A percentile compares a stretch with the other conserved stretches of the same genome.
Conservation (phyloP, 2,888 invertebrate genomes). For the Rapana venosa region DNA sequence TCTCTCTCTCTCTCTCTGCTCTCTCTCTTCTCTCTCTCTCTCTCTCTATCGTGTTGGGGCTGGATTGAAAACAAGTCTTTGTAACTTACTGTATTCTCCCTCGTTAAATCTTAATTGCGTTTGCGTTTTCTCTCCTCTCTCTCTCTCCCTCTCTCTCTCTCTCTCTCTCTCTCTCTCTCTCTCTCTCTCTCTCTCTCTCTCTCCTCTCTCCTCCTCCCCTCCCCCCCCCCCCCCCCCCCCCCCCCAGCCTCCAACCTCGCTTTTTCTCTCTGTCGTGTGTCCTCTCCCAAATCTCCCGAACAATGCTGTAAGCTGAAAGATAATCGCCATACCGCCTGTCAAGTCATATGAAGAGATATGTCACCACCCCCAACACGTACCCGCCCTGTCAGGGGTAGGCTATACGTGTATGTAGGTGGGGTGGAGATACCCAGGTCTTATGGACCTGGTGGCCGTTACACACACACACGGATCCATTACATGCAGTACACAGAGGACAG, state of each 20-base stretch:
- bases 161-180: conserved; percentile 2
- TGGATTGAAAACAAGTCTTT: too few relatives aligned
- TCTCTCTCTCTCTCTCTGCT: not conserved
- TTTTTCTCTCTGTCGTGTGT: not conserved
- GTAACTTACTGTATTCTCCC: too few relatives aligned
- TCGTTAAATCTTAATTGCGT: too few relatives aligned
- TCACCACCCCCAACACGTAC: conserved; percentile 4
- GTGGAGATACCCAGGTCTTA: not conserved
- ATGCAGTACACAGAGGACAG: too few relatives aligned
- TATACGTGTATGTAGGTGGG: not conserved
- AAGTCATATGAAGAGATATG: not conserved
- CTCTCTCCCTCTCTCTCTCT: not conserved
- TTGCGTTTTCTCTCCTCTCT: too few relatives aligned
- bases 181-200: not conserved
- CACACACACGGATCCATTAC: not conserved
- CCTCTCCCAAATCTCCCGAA: not conserved
- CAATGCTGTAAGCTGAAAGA: not conserved
- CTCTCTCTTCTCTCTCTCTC: not conserved
- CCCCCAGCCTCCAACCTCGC: not conserved
- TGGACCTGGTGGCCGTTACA: not conserved
- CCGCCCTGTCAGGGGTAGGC: not conserved
- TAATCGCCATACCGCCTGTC: not conserved
- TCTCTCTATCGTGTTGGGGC: not conserved
- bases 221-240: not conserved
- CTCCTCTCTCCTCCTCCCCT: not conserved